Evolutionary conservation across 2,888 invertebrate genomes (phyloP).

Genomic region (Watsonalla binaria): DNA sequence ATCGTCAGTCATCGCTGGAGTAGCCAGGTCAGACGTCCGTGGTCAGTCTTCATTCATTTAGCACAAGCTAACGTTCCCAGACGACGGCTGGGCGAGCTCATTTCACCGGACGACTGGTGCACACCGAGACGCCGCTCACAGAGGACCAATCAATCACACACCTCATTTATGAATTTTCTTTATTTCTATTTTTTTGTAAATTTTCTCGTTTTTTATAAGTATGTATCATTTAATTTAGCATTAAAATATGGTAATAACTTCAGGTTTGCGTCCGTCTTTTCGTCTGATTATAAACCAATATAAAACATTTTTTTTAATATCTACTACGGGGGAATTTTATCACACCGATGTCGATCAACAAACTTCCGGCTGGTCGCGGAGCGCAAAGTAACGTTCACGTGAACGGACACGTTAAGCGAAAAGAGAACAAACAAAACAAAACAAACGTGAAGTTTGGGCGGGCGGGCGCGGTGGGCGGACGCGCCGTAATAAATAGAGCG

Average conservation of each 20-base stretch:
- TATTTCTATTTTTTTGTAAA: constrained; percentile 73
- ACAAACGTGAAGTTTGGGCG: constrained; percentile 66
- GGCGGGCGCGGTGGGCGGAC: constrained; percentile 39
- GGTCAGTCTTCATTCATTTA: constrained; percentile 58
- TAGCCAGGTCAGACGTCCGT: constrained; percentile 44
- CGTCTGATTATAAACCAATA: constrained; percentile 52
- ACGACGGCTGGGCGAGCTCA: constrained; percentile 19
- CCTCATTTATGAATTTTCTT: constrained; percentile 73
- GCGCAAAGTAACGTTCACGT: constrained; percentile 52
- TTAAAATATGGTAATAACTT: constrained; percentile 76
- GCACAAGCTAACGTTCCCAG: constrained; percentile 31
- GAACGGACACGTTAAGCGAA: constrained; percentile 59
- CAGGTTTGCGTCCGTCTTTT: constrained; percentile 70
- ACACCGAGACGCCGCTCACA: constrained; percentile 32
- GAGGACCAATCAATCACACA: constrained; percentile 74
- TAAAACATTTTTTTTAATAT: constrained; percentile 44
- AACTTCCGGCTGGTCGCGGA: constrained; percentile 43
- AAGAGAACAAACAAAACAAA: constrained; percentile 74
- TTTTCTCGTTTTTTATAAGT: constrained; percentile 53
- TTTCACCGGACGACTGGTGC: constrained; percentile 69
- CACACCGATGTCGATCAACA: constrained; percentile 49
- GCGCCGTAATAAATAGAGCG: constrained; percentile 13
- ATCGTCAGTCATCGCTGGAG: constrained; percentile 56
- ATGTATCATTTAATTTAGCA: constrained; percentile 76
- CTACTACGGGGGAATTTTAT: constrained; percentile 47